phyloP scores from a whole-genome alignment of 2,888 invertebrate species.

The Spilosoma lubricipeda region DNA sequence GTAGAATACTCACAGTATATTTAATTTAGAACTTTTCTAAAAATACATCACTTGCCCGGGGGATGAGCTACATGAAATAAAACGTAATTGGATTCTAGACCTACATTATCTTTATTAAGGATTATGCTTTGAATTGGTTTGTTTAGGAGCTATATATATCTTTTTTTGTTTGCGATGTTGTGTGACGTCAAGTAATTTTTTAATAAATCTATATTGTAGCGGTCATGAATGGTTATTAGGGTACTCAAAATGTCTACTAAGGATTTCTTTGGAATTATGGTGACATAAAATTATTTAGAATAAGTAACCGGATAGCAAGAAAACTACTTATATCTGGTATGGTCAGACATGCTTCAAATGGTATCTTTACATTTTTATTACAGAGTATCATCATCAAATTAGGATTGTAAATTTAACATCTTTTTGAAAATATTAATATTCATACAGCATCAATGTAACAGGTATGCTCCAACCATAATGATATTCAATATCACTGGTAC shows the following conservation, averaged over 20 bases:
- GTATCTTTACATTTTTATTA: too few species aligned
- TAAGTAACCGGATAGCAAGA: too few species aligned
- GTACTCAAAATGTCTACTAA: not conserved
- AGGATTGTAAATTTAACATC: too few species aligned
- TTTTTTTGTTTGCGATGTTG: not conserved
- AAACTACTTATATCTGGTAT: too few species aligned
- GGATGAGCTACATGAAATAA: slow-evolving; percentile 11
- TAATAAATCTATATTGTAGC: not conserved
- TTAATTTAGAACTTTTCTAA: not conserved
- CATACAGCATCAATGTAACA: too few species aligned
- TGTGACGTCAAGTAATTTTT: not conserved
- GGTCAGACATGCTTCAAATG: too few species aligned
- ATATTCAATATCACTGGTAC: too few species aligned
- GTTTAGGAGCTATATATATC: not conserved
- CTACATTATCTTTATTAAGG: slow-evolving; percentile 11
- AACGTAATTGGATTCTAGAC: slow-evolving; percentile 21
- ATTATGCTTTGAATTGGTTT: slow-evolving; percentile 7
- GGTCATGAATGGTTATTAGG: not conserved
- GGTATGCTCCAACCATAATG: too few species aligned
- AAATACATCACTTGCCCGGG: not conserved
- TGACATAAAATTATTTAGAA: too few species aligned
- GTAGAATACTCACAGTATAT: not conserved
- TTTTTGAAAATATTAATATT: too few species aligned
- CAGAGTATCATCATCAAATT: too few species aligned
- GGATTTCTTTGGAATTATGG: too few species aligned